Base-by-base conservation (phyloP, 2,797 vertebrate species). In the Oreochromis mossambicus region DNA sequence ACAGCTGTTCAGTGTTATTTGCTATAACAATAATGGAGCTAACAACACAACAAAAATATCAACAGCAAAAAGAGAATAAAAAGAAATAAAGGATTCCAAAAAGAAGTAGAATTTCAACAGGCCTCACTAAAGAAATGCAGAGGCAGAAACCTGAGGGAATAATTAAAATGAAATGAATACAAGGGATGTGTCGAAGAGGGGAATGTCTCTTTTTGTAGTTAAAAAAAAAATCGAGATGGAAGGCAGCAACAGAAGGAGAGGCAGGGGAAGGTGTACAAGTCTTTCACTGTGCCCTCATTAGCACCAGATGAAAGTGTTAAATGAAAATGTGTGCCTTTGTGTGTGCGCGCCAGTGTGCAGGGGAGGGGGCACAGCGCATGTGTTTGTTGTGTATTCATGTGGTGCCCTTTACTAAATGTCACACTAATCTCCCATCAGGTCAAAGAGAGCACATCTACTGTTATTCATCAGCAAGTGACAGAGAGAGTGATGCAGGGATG, bases 361-460 rank as follows among this genome's bases (percentile, higher is more conserved):
- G 24, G 14, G 68, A 46, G 4, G 15, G 13, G 43, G 15, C 8
- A 54, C 50, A 19, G 92, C 86, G 91, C 86, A 78, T 43, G 92
- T 95, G 93, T 80, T 94, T 91, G 80, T 92, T 94, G 92, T 95
- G 93, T 95, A 96, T 95, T 97, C 97, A 98, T 97, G 93, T 81
- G 82, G 85, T 97, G 96, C 96, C 97, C 97, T 98, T 98, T 98
- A 91, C 93, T 92, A 97, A 97, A 97, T 97, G 96, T 97, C 97
- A 97, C 88, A 91, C 96, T 97, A 96, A 97, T 97, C 96, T 96
- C 89, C 96, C 96, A 97, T 97, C 97, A 95, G 96, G 97, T 97
- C 97, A 97, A 95, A 89, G 94, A 94, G 96, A 95, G 91, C 86
- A 87, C 83, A 92, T 95, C 95, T 95, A 94, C 95, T 94, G 95